Evolutionary conservation across 2,797 vertebrate genomes (phyloP).

Genomic region (Kryptolebias ocellatus): DNA sequence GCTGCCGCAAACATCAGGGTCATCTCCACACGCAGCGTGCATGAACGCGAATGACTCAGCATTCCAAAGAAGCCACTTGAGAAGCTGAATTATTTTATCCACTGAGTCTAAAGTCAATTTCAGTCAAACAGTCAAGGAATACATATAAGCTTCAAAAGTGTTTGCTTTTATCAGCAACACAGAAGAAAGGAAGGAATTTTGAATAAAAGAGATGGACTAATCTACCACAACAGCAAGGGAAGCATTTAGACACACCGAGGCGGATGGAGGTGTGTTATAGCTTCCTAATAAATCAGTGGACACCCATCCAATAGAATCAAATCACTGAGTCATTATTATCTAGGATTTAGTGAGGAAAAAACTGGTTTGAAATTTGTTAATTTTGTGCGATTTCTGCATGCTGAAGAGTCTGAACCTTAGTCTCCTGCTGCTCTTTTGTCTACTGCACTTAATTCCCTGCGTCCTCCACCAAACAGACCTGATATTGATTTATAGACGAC

Average conservation of each 20-base stretch:
- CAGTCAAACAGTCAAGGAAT: conserved; percentile 24
- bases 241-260: conserved; percentile 14
- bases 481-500: conserved; percentile 46
- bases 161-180: conserved; percentile 27
- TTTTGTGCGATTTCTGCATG: conserved; percentile 15
- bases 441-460: conserved; percentile 34
- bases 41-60: conserved; percentile 26
- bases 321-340: no score
- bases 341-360: not conserved
- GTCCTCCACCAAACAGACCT: conserved; percentile 18
- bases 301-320: not conserved
- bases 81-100: conserved; percentile 9
- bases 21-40: conserved; percentile 11
- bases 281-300: conserved; percentile 24
- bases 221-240: conserved; percentile 7
- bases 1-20: conserved; percentile 30
- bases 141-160: conserved; percentile 14
- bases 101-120: conserved; percentile 17
- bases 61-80: conserved; percentile 28
- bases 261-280: conserved; percentile 20
- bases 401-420: conserved; percentile 27
- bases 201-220: conserved; percentile 28
- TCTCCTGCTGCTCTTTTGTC: conserved; percentile 41
- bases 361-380: conserved; percentile 49
- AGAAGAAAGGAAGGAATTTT: not conserved